A percentile compares a stretch with the other conserved stretches of the same genome.
Conservation (phyloP, 2,888 invertebrate species). For the Therioaphis trifolii region DNA sequence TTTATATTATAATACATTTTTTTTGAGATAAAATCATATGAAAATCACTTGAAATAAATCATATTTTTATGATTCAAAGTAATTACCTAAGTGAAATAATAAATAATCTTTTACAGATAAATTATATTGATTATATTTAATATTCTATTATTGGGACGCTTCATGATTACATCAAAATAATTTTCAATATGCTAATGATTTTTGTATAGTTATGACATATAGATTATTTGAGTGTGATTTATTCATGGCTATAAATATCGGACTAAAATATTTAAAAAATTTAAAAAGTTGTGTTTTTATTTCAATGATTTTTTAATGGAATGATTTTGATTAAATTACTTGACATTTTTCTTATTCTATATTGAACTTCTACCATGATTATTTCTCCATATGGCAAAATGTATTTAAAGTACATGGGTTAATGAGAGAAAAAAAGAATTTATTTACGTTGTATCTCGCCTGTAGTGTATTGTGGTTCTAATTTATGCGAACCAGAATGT, state of each 20-base stretch:
- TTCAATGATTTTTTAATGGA: not conserved
- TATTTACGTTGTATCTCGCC: slow-evolving; percentile 53
- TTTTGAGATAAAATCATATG: too few relatives aligned
- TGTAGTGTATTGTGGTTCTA: slow-evolving; percentile 58
- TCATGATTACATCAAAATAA: too few relatives aligned
- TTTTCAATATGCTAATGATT: too few relatives aligned
- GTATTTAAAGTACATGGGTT: not conserved
- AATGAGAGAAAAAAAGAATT: slow-evolving; percentile 33
- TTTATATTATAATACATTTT: too few relatives aligned
- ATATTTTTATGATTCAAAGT: too few relatives aligned
- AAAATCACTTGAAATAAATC: too few relatives aligned
- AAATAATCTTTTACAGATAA: too few relatives aligned
- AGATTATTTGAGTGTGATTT: too few relatives aligned
- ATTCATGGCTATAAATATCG: not conserved
- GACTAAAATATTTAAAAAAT: not conserved
- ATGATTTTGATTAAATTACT: not conserved
- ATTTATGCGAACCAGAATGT: slow-evolving; percentile 62
- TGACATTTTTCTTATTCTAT: not conserved
- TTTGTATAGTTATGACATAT: too few relatives aligned
- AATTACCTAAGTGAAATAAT: too few relatives aligned
- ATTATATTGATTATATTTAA: too few relatives aligned
- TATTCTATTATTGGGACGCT: too few relatives aligned
- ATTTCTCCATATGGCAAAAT: slow-evolving; percentile 34
- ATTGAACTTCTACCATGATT: not conserved
- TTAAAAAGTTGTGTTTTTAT: not conserved